Conservation (phyloP, 1,140 invertebrate genomes). For the Diploscapter pachys region DNA sequence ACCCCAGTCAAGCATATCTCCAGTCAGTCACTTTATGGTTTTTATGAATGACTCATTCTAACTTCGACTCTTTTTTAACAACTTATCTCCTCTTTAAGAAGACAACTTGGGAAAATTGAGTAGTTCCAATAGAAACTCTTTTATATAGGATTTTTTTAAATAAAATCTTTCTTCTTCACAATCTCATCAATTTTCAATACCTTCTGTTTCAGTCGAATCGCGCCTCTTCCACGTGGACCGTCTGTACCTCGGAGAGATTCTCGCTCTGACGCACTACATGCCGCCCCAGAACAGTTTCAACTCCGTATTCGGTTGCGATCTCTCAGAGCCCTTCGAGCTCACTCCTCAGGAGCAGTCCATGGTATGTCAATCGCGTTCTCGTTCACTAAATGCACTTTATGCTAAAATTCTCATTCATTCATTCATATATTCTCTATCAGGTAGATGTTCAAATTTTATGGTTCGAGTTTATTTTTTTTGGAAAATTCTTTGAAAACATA, state of each 20-base stretch:
- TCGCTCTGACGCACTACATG: conserved; percentile 61
- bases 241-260: conserved; percentile 78
- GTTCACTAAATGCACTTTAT: too few relatives aligned
- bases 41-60: not conserved
- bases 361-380: too few relatives aligned
- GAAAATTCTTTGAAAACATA: too few relatives aligned
- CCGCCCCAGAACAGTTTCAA: conserved; percentile 29
- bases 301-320: not conserved
- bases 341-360: too few relatives aligned
- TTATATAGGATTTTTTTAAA: not conserved
- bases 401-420: too few relatives aligned
- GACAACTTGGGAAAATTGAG: too few relatives aligned
- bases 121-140: not conserved
- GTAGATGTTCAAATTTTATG: too few relatives aligned
- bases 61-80: too few relatives aligned
- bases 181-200: conserved; percentile 51
- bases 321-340: too few relatives aligned
- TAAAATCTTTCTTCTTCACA: conserved; percentile 31
- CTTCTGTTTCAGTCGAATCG: conserved; percentile 76
- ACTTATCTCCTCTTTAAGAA: too few relatives aligned
- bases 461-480: too few relatives aligned
- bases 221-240: conserved; percentile 74
- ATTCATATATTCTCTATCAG: too few relatives aligned
- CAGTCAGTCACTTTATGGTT: conserved; percentile 41
- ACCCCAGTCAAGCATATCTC: conserved; percentile 67